phyloP scores from a whole-genome alignment of 2,797 vertebrate genomes.

The Botia almorhae region DNA sequence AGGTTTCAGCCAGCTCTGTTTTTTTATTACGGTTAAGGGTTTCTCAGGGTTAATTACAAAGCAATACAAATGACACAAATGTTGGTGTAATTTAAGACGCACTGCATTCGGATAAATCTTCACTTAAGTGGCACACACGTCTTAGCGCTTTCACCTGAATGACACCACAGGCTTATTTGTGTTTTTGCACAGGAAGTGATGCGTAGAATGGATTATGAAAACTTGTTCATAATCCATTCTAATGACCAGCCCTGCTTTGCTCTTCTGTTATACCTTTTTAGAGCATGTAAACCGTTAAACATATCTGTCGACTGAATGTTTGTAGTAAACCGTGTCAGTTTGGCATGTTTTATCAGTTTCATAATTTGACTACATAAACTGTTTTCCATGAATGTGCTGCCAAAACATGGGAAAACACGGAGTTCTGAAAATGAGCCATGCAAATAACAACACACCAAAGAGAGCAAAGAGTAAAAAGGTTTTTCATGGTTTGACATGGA shows the following conservation, averaged over 20 bases:
- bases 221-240: background rate
- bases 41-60: slow-evolving; percentile 35
- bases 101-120: slow-evolving; percentile 4
- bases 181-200: background rate
- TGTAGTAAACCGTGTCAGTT: background rate
- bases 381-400: background rate
- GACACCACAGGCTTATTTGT: background rate
- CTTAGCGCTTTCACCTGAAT: background rate
- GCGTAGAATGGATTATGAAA: too few species aligned
- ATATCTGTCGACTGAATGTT: background rate
- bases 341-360: background rate
- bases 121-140: background rate
- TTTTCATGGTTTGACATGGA: too few species aligned
- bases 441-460: too few species aligned
- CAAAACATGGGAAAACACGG: background rate
- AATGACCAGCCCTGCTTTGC: background rate
- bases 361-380: background rate
- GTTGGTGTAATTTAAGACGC: background rate
- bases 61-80: background rate
- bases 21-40: background rate
- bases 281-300: background rate
- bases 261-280: background rate
- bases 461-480: too few species aligned
- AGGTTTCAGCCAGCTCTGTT: background rate
- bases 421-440: background rate